These are phyloP conservation scores for Branchinecta lindahli DNA, from an alignment of 1,140 invertebrate species.

Conservation along the genomic window DNA sequence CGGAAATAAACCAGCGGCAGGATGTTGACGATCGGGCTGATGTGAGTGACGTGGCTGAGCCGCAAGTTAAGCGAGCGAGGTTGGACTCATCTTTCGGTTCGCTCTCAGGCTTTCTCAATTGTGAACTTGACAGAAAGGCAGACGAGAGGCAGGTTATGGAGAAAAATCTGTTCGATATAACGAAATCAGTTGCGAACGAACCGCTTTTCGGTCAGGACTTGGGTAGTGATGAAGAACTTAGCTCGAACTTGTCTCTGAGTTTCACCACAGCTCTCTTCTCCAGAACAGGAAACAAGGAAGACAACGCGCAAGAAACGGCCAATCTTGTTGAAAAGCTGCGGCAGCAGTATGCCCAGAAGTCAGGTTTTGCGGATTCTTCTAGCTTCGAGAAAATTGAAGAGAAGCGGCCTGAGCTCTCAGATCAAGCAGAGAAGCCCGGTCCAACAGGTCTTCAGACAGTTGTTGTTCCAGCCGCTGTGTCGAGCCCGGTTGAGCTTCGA, in stretches of 20 bases:
- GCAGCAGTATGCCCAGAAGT: slow-evolving; percentile 47
- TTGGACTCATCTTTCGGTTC: slow-evolving; percentile 16
- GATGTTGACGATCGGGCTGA: background rate
- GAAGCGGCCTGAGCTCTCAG: slow-evolving; percentile 19
- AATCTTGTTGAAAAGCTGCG: slow-evolving; percentile 60
- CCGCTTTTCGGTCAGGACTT: slow-evolving; percentile 44
- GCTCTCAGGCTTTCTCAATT: background rate
- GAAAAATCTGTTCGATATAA: slow-evolving; percentile 31
- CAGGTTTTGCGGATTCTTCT: slow-evolving; percentile 24
- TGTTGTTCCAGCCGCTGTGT: too few species aligned
- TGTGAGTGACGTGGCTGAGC: slow-evolving; percentile 18
- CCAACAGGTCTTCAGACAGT: too few species aligned
- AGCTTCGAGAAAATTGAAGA: background rate
- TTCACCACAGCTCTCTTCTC: slow-evolving; percentile 46
- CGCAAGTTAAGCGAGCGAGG: slow-evolving; percentile 22
- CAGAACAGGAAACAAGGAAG: slow-evolving; percentile 60
- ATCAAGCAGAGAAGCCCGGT: background rate
- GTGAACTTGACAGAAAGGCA: too few species aligned
- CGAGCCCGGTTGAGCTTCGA: background rate
- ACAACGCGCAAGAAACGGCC: slow-evolving; percentile 52
- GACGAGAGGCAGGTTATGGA: background rate
- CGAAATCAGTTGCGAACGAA: slow-evolving; percentile 41
- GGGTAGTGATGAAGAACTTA: slow-evolving; percentile 36
- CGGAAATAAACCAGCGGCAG: too few species aligned
- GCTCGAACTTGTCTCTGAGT: slow-evolving; percentile 34